Evolutionary conservation across 64 coral and sea anemone genomes (phyloP).

Genomic region (Trachythela sp.): DNA sequence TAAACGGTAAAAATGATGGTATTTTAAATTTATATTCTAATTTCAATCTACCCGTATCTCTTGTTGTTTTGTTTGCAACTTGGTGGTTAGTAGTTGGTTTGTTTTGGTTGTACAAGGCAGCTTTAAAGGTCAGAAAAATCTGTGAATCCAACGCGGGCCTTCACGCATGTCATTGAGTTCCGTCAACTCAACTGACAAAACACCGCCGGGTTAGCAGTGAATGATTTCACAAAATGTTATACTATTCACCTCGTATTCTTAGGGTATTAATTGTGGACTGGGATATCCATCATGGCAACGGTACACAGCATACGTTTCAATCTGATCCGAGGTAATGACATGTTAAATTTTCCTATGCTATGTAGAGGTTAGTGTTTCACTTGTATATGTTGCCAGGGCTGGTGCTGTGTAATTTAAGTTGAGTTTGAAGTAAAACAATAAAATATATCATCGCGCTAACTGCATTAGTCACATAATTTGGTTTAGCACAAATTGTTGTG

Average conservation of each 20-base stretch:
- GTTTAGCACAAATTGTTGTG: too few relatives aligned
- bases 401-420: too few relatives aligned
- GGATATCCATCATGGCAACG: conserved; percentile 76
- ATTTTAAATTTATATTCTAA: neutral
- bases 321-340: conserved; percentile 61
- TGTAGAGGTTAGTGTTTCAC: neutral
- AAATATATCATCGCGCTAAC: too few relatives aligned
- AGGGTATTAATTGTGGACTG: conserved; percentile 72
- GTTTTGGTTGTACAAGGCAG: too few relatives aligned
- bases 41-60: neutral
- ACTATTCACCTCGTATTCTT: neutral
- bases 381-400: too few relatives aligned
- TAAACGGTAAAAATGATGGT: conserved; percentile 45
- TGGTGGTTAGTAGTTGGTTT: too few relatives aligned
- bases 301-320: conserved; percentile 64
- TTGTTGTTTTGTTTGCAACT: neutral
- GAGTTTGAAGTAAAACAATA: too few relatives aligned
- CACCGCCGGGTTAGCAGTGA: neutral
- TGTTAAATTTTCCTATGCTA: neutral
- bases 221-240: neutral
- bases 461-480: too few relatives aligned
- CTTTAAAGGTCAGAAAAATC: too few relatives aligned
- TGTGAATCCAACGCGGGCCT: too few relatives aligned
- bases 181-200: too few relatives aligned
- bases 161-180: too few relatives aligned